Conservation (phyloP, 1,140 invertebrate species). For the Hormaphis cornu region DNA sequence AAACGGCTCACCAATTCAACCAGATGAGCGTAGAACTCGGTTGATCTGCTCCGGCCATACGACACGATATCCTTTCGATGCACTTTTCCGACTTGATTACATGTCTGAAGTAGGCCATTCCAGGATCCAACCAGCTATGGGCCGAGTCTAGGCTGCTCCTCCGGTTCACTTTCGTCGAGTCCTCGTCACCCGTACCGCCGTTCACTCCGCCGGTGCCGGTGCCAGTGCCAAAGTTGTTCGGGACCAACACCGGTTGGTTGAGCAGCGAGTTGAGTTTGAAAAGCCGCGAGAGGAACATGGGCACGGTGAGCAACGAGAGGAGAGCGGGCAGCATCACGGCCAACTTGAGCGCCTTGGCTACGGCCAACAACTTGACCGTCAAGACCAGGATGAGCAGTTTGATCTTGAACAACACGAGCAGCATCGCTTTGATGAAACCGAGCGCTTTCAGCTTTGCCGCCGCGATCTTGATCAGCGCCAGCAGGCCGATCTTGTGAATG, state of each 20-base stretch:
- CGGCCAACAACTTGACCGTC: constrained; percentile 8
- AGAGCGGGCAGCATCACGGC: constrained; percentile 7
- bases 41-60: constrained; percentile 4
- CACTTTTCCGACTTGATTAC: neutral
- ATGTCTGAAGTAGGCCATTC: neutral
- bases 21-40: neutral
- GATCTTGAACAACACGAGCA: constrained; percentile 27
- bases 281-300: neutral
- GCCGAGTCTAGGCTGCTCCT: neutral
- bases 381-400: constrained; percentile 15
- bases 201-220: neutral
- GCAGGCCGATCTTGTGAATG: constrained; percentile 7
- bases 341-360: constrained; percentile 27
- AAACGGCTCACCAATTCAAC: constrained; percentile 14
- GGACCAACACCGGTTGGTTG: neutral
- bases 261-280: neutral
- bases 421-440: constrained; percentile 29
- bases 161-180: neutral
- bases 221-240: neutral
- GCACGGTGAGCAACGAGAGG: neutral
- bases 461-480: constrained; percentile 31
- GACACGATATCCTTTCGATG: neutral
- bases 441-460: constrained; percentile 25
- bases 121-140: neutral
- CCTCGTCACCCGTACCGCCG: too few species aligned